These are phyloP conservation scores for Ivindomyrus marchei DNA, from an alignment of 2,113 vertebrate genomes.

Conservation along the genomic window DNA sequence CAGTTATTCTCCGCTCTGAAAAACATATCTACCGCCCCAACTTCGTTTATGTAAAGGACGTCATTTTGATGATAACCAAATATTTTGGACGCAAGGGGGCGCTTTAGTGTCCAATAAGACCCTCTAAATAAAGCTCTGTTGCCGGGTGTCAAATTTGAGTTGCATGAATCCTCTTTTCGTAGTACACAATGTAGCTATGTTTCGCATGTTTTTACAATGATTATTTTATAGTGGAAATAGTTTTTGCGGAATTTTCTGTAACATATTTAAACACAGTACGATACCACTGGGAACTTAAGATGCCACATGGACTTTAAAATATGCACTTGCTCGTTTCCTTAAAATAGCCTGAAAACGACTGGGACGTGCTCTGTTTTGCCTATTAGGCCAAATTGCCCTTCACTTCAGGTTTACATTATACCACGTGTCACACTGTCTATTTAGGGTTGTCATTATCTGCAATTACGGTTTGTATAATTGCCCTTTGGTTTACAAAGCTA, in stretches of 20 bases:
- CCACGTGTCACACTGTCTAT: conserved; percentile 32
- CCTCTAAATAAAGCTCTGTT: not conserved
- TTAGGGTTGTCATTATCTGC: conserved; percentile 36
- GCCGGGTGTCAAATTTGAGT: not conserved
- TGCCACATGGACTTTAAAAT: not conserved
- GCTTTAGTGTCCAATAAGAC: conserved; percentile 42
- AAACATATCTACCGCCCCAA: not conserved
- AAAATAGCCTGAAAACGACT: conserved; percentile 1
- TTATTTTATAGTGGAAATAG: not conserved
- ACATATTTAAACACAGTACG: not conserved
- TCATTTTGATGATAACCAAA: not conserved
- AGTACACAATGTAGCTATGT: not conserved
- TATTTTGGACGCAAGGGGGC: conserved; percentile 54
- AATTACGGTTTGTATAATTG: conserved; percentile 39
- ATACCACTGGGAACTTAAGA: not conserved
- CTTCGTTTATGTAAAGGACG: not conserved
- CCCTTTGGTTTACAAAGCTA: conserved; percentile 37
- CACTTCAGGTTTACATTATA: conserved; percentile 32
- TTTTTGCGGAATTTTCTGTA: not conserved
- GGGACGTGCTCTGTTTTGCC: conserved; percentile 2
- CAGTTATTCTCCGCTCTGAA: not conserved
- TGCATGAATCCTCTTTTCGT: not conserved
- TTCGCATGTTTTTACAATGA: not conserved
- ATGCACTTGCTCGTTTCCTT: not conserved
- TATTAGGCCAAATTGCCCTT: conserved; percentile 10